A percentile compares a stretch with the other conserved stretches of the same genome.
Evolutionary conservation across 2,888 invertebrate species (phyloP).

Genomic region (Coenonympha glycerion): DNA sequence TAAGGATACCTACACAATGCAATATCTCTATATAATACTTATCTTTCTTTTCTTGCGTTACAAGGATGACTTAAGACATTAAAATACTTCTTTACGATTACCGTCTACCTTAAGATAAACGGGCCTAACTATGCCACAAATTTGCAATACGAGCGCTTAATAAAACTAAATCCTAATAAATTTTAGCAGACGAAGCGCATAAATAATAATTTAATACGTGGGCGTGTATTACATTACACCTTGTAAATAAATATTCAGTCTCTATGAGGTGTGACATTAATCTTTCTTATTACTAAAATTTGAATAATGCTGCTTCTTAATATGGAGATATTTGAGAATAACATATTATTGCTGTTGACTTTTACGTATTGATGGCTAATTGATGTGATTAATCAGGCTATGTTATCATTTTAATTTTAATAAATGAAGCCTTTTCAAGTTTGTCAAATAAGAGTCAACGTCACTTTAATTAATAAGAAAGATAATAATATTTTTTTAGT

Average conservation of each 20-base stretch:
- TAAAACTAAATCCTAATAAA: constrained; percentile 18
- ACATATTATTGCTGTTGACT: constrained; percentile 12
- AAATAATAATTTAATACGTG: constrained; percentile 28
- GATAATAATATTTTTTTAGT: neutral
- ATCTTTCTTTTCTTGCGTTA: too few species aligned
- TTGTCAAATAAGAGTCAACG: too few species aligned
- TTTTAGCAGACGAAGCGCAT: constrained; percentile 21
- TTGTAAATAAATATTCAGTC: constrained; percentile 26
- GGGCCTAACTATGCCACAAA: neutral
- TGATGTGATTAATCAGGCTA: constrained; percentile 13
- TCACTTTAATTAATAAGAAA: neutral
- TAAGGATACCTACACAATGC: too few species aligned
- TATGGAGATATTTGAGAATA: constrained; percentile 14
- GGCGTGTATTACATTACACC: constrained; percentile 27
- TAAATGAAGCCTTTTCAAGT: too few species aligned
- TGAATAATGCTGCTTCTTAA: constrained; percentile 22
- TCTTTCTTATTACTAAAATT: constrained; percentile 21
- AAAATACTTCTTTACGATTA: neutral
- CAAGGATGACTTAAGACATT: neutral
- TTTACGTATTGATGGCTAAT: constrained; percentile 12
- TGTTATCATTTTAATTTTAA: constrained; percentile 2
- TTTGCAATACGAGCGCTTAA: constrained; percentile 7
- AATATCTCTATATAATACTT: too few species aligned
- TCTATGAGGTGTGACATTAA: constrained; percentile 26
- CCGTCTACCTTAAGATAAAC: neutral